phyloP scores from a whole-genome alignment of 2,797 vertebrate species.

The Hemibagrus guttatus region DNA sequence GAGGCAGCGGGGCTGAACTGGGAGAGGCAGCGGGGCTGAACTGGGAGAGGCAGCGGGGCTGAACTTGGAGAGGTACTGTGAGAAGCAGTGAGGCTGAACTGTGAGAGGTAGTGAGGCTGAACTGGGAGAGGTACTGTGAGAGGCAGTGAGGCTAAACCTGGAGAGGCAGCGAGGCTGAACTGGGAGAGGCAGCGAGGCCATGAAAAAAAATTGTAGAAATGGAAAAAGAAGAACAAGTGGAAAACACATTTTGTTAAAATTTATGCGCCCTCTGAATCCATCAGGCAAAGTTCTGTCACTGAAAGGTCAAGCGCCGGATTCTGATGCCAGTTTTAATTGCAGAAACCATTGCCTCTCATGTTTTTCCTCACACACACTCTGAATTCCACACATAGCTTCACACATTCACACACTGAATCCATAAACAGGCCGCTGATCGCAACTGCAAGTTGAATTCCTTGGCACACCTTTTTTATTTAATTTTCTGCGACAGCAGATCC shows the following conservation, averaged over 20 bases:
- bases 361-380: not conserved
- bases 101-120: not conserved
- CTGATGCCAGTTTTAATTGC: conserved; percentile 46
- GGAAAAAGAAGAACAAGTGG: not conserved
- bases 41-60: no score
- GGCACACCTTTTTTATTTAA: not conserved
- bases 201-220: not conserved
- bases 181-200: not conserved
- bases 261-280: not conserved
- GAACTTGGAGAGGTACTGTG: no score
- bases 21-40: no score
- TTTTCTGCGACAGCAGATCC: not conserved
- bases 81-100: no score
- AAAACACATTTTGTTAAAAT: not conserved
- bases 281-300: conserved; percentile 9
- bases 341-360: not conserved
- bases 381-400: not conserved
- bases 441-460: conserved; percentile 28
- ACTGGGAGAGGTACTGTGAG: no score
- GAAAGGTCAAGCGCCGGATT: conserved; percentile 46
- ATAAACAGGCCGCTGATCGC: conserved; percentile 16
- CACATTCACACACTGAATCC: conserved; percentile 1
- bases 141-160: no score
- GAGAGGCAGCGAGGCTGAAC: not conserved
- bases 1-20: no score